Base-by-base conservation (phyloP, 2,797 vertebrate genomes). In the Distichodus sexfasciatus region DNA sequence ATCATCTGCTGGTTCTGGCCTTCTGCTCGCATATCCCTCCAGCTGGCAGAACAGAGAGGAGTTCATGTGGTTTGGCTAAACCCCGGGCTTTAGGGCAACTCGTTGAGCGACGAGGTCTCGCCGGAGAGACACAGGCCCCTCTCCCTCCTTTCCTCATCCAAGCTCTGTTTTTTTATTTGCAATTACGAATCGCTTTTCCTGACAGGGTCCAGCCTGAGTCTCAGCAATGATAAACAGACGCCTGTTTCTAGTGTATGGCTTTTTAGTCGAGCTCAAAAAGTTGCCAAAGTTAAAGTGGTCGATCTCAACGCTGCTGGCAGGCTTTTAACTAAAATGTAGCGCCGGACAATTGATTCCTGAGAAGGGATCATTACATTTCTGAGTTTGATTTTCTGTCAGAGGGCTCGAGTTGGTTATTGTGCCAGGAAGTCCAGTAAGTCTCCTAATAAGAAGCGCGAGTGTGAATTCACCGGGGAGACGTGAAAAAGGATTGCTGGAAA, bases 11-110 rank as follows among this genome's bases (percentile, higher is more conserved):
- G 57, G 41, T 71, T 31, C 65, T 43, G 57, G 44, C 72, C 75
- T 72, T 79, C 64, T 79, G 78, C 53, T 79, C 73, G 28, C 57
- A 64, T 55, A 68, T 54, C 60, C 48, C 44, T 81, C 79, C 79
- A 80, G 66, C 70, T 82, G 81, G 81, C 79, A 65, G 35, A 28
- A 47, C 50, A 53, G 40, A 46, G 46, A 48, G 47, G 8, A 40
- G 55, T 21, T 43, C 64, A 53, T 69, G 71, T 40, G 62, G 73
- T 76, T 77, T 51, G 71, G 47, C 46, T 64, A 66, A 71, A 71
- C 75, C 71, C 19, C 51, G 31, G 71, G 76, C 78, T 66, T 65
- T 54, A 64, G 47, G 48, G 9, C 23, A 10, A 57, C 67, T n/a
- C 36, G 40, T 36, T 63, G 59, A 68, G 60, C 44, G 54, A 35